Conservation (phyloP, 2,113 vertebrate genomes). For the Oreocharis arfaki region DNA sequence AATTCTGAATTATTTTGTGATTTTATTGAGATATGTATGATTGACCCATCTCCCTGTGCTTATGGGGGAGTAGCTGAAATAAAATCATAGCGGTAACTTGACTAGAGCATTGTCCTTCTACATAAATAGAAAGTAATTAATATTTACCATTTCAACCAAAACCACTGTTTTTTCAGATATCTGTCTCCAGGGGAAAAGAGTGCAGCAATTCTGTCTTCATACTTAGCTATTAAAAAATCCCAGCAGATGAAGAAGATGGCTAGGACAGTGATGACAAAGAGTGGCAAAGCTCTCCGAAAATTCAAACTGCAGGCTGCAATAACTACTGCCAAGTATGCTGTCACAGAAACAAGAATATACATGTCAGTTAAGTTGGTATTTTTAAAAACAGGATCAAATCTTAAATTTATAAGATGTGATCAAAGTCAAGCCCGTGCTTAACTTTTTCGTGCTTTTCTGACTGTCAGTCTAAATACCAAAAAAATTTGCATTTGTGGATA, state of each 20-base stretch:
- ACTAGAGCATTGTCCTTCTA: neutral
- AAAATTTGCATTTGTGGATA: neutral
- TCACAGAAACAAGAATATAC: neutral
- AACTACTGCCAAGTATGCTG: constrained; percentile 77
- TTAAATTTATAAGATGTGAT: neutral
- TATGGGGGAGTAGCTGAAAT: neutral
- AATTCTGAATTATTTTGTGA: neutral
- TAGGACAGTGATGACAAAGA: constrained; percentile 76
- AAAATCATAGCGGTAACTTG: neutral
- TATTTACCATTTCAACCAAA: constrained; percentile 84
- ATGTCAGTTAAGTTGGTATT: neutral
- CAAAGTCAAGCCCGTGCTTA: neutral
- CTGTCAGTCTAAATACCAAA: neutral
- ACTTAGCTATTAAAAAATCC: constrained; percentile 78
- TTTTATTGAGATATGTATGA: neutral
- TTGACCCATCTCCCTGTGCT: neutral
- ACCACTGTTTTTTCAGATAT: constrained; percentile 66
- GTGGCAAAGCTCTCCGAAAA: constrained; percentile 77
- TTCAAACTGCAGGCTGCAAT: constrained; percentile 80
- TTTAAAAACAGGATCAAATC: neutral
- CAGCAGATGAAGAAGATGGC: constrained; percentile 78
- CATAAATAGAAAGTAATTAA: neutral
- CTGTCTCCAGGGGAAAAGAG: constrained; percentile 51
- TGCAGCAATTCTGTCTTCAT: constrained; percentile 67
- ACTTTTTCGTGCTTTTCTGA: neutral